phyloP scores from a whole-genome alignment of 2,888 invertebrate species.

The Eretmocerus hayati region DNA sequence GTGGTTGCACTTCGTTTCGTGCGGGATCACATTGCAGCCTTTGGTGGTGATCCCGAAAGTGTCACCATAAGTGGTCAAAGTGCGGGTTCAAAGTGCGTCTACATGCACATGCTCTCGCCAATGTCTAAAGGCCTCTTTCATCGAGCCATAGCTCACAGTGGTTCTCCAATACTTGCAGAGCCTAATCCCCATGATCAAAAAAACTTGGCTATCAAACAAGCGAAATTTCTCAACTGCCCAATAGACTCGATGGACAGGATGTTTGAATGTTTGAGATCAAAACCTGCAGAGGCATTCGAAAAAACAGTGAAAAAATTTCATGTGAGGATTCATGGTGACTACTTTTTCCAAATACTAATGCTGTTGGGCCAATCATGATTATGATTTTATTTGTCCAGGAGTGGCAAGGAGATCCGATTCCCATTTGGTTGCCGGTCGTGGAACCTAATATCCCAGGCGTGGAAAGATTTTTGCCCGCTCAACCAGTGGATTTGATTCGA shows the following conservation, averaged over 20 bases:
- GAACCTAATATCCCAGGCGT: conserved; percentile 58
- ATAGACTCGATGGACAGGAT: conserved; percentile 50
- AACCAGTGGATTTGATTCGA: conserved; percentile 54
- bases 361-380: no score
- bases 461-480: conserved; percentile 56
- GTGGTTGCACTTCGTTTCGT: conserved; percentile 62
- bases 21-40: conserved; percentile 53
- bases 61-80: conserved; percentile 61
- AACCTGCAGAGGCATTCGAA: conserved; percentile 22
- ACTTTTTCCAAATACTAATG: no score
- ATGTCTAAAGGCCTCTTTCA: conserved; percentile 66
- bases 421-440: conserved; percentile 57
- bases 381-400: no score
- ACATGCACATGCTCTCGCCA: conserved; percentile 52
- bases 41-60: conserved; percentile 59
- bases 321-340: no score
- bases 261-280: conserved; percentile 51
- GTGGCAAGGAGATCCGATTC: conserved; percentile 50
- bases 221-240: conserved; percentile 54
- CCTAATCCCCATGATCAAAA: conserved; percentile 52
- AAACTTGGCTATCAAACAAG: conserved; percentile 57
- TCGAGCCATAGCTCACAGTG: conserved; percentile 63
- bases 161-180: conserved; percentile 52
- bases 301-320: not conserved
- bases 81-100: conserved; percentile 46